Base-by-base conservation (phyloP, 2,113 vertebrate genomes). In the Morone saxatilis region DNA sequence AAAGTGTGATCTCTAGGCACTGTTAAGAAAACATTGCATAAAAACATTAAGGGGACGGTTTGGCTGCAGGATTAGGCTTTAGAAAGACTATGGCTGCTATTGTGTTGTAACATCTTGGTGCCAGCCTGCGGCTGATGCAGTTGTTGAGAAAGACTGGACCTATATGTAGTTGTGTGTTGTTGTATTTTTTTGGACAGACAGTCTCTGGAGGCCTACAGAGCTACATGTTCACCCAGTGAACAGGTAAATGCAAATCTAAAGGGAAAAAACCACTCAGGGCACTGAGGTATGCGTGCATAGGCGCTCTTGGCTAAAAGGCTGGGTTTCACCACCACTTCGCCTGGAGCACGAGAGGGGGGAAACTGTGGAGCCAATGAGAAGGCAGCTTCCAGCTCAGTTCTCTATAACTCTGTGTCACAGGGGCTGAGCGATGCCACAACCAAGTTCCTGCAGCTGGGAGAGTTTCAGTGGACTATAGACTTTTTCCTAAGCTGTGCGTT, bases 391-490 rank as follows among this genome's bases (percentile, higher is more conserved):
- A 96, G 95, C 95, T 96, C 76, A 92, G 90, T 90, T 91, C 96
- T 96, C 95, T 96, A 95, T 97, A 97, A 98, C 97, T 96, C 95
- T 94, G 95, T 97, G 96, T 93, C 96, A 95, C 96, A 94, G 91
- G 13, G 90, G 89, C 92, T 86, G 90, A 93, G 91, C 90, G 45
- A 81, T 88, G 92, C 93, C 92, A 95, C 93, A 94, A 90, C 86
- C 62, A 60, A 85, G 89, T 92, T 86, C 88, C 91, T 89, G 82
- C 91, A 87, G 90, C 80, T 41, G 78, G 90, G 90, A 90, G 86
- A 90, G 73, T 89, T 87, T 88, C 80, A 71, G 71, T 83, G 91
- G 91, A 93, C 88, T 86, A 93, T 57, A 75, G 72, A 62, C 72
- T 72, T 83, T 56, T 83, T 56, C 53, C 43, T 36, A 43, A 89